phyloP scores from a whole-genome alignment of 2,888 invertebrate species.

The Caenorhabditis afra region DNA sequence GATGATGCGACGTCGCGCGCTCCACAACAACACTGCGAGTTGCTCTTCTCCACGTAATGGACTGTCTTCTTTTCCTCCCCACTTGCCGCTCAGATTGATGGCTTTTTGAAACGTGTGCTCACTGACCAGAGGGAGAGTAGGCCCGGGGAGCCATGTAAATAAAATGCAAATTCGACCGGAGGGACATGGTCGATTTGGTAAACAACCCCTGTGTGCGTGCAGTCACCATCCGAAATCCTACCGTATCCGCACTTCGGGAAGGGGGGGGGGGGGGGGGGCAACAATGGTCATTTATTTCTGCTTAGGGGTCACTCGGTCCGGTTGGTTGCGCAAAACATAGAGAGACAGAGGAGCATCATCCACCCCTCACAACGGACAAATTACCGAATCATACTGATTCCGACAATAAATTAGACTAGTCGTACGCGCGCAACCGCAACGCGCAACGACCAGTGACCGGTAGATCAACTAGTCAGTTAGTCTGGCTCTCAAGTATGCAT shows the following conservation, averaged over 20 bases:
- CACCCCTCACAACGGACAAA: conserved; percentile 32
- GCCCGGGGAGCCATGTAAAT: conserved; percentile 18
- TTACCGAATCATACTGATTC: conserved; percentile 50
- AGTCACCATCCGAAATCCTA: conserved; percentile 12
- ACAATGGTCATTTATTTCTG: conserved; percentile 45
- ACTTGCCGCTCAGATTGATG: conserved; percentile 27
- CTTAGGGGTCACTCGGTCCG: conserved; percentile 41
- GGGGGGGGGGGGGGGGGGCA: too few relatives aligned
- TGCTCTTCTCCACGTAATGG: conserved; percentile 22
- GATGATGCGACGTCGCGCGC: conserved; percentile 1
- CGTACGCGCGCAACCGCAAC: too few relatives aligned
- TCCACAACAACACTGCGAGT: conserved; percentile 15
- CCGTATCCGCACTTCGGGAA: conserved; percentile 22
- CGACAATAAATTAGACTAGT: conserved; percentile 42
- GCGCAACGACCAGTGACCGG: conserved; percentile 21
- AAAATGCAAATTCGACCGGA: conserved; percentile 43
- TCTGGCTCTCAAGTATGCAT: conserved; percentile 12
- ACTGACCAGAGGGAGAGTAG: background rate
- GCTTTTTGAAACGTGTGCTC: conserved; percentile 39
- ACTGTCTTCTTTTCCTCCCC: conserved; percentile 36
- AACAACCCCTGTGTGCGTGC: too few relatives aligned
- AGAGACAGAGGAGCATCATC: conserved; percentile 27
- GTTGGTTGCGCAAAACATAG: conserved; percentile 42
- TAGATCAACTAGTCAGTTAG: conserved; percentile 11
- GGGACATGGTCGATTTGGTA: conserved; percentile 16